These are phyloP conservation scores for human (Homo sapiens) DNA, from an alignment of 2,113 vertebrate genomes.

Conservation along the genomic window DNA sequence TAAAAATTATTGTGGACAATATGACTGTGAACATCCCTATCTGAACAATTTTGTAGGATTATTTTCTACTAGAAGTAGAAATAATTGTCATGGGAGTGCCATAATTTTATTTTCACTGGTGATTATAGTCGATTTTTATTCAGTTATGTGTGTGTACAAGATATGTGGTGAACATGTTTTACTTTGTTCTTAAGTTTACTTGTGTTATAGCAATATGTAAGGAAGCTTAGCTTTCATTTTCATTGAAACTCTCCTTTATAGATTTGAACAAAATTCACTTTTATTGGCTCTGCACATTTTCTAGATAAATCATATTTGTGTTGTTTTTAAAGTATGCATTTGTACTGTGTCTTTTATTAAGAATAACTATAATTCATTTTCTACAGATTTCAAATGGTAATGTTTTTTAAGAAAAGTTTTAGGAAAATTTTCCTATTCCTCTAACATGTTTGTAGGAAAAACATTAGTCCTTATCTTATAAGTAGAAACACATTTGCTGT, in stretches of 20 bases:
- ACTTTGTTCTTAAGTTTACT: not conserved
- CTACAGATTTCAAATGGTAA: not conserved
- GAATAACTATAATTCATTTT: not conserved
- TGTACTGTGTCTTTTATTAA: not conserved
- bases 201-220: not conserved
- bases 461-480: not conserved
- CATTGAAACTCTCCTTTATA: not conserved
- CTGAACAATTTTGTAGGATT: not conserved
- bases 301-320: not conserved
- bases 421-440: slow-evolving; percentile 7
- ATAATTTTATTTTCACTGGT: slow-evolving; percentile 2
- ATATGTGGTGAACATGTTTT: not conserved
- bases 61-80: not conserved
- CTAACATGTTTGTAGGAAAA: not conserved
- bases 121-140: slow-evolving; percentile 8
- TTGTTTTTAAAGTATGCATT: not conserved
- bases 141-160: not conserved
- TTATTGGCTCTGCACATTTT: not conserved
- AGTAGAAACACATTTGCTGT: not conserved
- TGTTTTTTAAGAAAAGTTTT: not conserved
- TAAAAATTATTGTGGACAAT: not conserved
- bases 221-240: not conserved
- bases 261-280: not conserved
- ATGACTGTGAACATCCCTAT: not conserved
- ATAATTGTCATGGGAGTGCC: not conserved